Conservation (phyloP, 2,797 vertebrate genomes). For the Sebastes kiyomatsui region DNA sequence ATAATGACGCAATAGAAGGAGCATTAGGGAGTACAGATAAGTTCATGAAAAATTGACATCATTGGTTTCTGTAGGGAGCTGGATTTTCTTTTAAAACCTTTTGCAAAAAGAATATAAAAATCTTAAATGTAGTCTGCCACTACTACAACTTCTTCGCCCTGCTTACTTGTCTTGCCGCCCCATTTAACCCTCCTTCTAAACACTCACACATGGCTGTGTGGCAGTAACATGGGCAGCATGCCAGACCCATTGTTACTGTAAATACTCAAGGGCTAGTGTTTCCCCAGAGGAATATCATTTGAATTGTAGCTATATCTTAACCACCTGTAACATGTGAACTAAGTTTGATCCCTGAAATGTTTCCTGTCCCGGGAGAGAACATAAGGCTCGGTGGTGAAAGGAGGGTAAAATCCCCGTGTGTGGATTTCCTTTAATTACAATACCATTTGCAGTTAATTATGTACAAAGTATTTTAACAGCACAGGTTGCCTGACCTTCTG, state of each 20-base stretch:
- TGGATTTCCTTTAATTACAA: slow-evolving; percentile 69
- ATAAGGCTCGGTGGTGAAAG: slow-evolving; percentile 49
- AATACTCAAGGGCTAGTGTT: slow-evolving; percentile 62
- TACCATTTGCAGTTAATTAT: slow-evolving; percentile 63
- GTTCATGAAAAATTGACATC: slow-evolving; percentile 63
- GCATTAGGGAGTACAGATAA: slow-evolving; percentile 61
- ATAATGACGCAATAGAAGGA: slow-evolving; percentile 68
- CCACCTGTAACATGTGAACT: slow-evolving; percentile 76
- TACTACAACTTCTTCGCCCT: neutral
- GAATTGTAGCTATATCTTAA: slow-evolving; percentile 70
- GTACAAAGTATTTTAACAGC: slow-evolving; percentile 59
- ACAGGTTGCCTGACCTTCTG: slow-evolving; percentile 19
- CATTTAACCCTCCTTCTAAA: slow-evolving; percentile 30
- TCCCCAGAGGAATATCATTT: slow-evolving; percentile 59
- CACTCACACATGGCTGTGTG: slow-evolving; percentile 48
- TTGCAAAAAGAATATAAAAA: slow-evolving; percentile 13
- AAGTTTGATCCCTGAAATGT: slow-evolving; percentile 69
- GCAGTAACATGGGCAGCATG: slow-evolving; percentile 59
- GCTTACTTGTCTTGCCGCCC: slow-evolving; percentile 18
- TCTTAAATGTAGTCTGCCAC: neutral
- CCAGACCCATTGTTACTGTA: slow-evolving; percentile 74
- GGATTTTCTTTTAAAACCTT: slow-evolving; percentile 45
- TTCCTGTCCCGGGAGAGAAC: slow-evolving; percentile 71
- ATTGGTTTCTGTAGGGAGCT: slow-evolving; percentile 57
- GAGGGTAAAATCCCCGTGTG: slow-evolving; percentile 55